These are phyloP conservation scores for Sinocyclocheilus anshuiensis DNA, from an alignment of 2,113 vertebrate genomes.

Conservation along the genomic window DNA sequence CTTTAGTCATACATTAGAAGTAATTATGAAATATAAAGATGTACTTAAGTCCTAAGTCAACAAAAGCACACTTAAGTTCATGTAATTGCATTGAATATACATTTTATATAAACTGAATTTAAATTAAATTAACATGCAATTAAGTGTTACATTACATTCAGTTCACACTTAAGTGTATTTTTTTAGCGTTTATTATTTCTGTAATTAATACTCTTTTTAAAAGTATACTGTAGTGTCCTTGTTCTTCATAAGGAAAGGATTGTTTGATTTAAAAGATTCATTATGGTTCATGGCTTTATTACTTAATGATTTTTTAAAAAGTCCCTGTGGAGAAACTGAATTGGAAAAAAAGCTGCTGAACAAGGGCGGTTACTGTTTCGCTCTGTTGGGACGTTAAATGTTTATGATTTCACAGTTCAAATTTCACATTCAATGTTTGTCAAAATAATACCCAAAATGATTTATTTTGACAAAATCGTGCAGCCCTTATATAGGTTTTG, in stretches of 20 bases:
- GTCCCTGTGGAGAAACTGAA: not conserved
- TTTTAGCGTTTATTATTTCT: not conserved
- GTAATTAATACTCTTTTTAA: no score
- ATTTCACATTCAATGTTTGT: not conserved
- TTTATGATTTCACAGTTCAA: not conserved
- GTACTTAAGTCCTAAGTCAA: not conserved
- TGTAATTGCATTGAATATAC: not conserved
- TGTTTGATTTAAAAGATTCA: not conserved
- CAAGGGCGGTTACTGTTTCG: not conserved
- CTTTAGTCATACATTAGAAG: not conserved
- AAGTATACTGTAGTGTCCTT: no score
- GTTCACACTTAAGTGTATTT: no score
- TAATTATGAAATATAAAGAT: not conserved
- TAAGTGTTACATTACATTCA: no score
- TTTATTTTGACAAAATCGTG: not conserved
- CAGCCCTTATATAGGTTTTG: not conserved
- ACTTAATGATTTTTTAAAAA: no score
- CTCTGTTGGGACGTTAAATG: not conserved
- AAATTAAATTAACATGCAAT: no score
- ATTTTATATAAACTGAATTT: not conserved
- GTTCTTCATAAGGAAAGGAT: not conserved
- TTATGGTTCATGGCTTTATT: not conserved
- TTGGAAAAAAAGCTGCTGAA: not conserved
- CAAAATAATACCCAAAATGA: not conserved
- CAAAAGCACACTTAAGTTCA: not conserved